These are phyloP conservation scores for Cyprinella venusta DNA, from an alignment of 2,797 vertebrate species.

Conservation along the genomic window DNA sequence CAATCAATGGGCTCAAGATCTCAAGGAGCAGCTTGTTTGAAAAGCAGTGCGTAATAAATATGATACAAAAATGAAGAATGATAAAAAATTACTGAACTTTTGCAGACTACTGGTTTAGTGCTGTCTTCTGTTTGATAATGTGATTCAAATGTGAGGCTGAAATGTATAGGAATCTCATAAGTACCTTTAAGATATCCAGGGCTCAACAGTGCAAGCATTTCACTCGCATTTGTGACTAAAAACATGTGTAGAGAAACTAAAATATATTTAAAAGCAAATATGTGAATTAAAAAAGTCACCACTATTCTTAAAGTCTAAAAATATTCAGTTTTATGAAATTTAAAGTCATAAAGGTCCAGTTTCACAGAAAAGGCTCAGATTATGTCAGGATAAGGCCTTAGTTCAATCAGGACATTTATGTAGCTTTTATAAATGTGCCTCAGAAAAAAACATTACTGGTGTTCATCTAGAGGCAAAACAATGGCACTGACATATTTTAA, in stretches of 20 bases:
- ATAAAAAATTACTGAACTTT: not conserved
- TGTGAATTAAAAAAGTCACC: not conserved
- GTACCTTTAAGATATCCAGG: not conserved
- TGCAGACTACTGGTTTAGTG: not conserved
- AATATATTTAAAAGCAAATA: not conserved
- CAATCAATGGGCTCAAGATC: not conserved
- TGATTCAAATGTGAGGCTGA: not conserved
- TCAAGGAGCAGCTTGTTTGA: conserved; percentile 13
- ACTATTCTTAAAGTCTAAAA: not conserved
- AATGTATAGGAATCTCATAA: not conserved
- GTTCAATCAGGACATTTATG: no score
- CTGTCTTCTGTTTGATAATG: not conserved
- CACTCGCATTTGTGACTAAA: not conserved
- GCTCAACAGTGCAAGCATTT: not conserved
- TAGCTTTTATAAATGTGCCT: no score
- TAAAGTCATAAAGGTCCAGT: not conserved
- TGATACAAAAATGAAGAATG: not conserved
- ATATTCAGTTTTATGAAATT: not conserved
- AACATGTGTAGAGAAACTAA: not conserved
- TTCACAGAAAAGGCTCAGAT: not conserved
- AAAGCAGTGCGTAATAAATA: conserved; percentile 15
- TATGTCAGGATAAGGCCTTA: not conserved
- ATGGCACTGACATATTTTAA: no score
- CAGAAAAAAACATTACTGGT: no score
- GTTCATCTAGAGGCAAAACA: no score